Percentiles rank a stretch among this genome's conserved stretches.
These are phyloP conservation scores for Grammomys surdaster DNA, from an alignment of 2,113 vertebrate species.

Conservation along the genomic window DNA sequence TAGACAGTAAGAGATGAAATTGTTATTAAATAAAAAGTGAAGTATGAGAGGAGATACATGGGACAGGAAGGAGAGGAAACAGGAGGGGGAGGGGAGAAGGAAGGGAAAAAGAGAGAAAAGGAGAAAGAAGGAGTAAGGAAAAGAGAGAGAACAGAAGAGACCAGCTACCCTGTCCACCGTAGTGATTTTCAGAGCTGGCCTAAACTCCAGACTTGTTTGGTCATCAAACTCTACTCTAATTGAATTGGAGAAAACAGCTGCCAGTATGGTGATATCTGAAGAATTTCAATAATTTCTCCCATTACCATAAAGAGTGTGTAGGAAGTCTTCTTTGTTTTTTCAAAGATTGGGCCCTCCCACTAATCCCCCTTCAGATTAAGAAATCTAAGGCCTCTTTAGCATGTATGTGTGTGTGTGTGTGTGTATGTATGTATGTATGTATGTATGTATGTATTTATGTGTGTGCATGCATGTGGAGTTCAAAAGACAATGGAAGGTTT, in stretches of 20 bases:
- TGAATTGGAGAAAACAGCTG: not conserved
- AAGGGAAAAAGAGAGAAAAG: too few species aligned
- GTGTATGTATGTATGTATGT: not conserved
- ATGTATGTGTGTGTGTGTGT: not conserved
- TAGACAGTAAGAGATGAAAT: not conserved
- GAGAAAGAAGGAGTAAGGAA: too few species aligned
- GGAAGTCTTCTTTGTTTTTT: not conserved
- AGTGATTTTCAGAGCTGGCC: not conserved
- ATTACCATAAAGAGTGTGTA: not conserved
- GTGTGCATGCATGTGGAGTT: not conserved
- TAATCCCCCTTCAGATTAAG: not conserved
- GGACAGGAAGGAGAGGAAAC: too few species aligned
- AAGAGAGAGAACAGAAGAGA: not conserved
- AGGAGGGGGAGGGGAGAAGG: not conserved
- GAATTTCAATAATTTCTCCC: not conserved
- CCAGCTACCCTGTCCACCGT: accelerated
- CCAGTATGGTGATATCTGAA: not conserved
- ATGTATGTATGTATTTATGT: not conserved
- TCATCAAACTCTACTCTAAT: not conserved
- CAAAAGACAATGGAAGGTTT: not conserved
- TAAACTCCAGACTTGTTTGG: not conserved
- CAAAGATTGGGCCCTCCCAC: not conserved
- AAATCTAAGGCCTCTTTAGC: not conserved
- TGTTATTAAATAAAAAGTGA: not conserved
- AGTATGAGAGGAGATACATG: not conserved